phyloP scores from a whole-genome alignment of 2,113 vertebrate genomes.

The Thinocorus orbignyianus region DNA sequence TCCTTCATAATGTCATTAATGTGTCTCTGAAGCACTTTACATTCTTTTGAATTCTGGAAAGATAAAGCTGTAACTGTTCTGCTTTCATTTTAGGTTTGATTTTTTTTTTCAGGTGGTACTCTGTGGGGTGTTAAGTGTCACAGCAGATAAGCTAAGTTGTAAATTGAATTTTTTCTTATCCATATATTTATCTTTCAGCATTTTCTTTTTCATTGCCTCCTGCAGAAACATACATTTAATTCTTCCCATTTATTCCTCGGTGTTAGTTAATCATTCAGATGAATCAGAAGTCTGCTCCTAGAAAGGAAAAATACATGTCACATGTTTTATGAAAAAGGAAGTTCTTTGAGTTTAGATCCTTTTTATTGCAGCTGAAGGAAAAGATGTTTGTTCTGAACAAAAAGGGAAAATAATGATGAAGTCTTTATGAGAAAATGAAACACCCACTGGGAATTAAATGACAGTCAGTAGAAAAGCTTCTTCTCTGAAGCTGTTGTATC shows the following conservation, averaged over 20 bases:
- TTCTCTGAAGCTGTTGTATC: slow-evolving; percentile 18
- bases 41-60: background rate
- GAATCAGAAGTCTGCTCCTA: background rate
- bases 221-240: background rate
- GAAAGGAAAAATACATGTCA: background rate
- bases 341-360: background rate
- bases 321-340: background rate
- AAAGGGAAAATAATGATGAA: slow-evolving; percentile 24
- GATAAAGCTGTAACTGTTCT: background rate
- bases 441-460: slow-evolving; percentile 35
- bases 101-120: background rate
- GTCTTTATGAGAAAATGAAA: slow-evolving; percentile 28
- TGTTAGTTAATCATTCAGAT: background rate
- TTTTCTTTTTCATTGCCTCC: background rate
- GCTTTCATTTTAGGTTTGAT: background rate
- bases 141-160: background rate
- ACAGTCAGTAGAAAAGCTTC: background rate
- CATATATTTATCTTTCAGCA: background rate
- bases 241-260: background rate
- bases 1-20: background rate
- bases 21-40: background rate
- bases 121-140: background rate
- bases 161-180: slow-evolving; percentile 36
- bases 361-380: slow-evolving; percentile 10
- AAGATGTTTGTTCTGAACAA: slow-evolving; percentile 15